Evolutionary conservation across 2,797 vertebrate species (phyloP).

Genomic region (Heterohyrax brucei): DNA sequence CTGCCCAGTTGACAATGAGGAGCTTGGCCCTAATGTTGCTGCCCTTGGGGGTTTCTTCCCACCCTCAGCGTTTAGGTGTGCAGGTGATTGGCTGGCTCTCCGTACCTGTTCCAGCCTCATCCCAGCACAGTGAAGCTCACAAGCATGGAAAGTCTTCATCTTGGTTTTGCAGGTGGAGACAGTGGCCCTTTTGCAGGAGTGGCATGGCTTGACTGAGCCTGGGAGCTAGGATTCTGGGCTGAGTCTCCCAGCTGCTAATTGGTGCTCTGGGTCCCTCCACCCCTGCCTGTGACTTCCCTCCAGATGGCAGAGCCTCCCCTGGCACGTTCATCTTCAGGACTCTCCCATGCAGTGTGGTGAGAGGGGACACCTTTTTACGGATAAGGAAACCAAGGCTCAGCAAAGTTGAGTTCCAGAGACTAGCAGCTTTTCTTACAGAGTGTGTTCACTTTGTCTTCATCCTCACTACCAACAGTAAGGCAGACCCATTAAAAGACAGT

Average conservation of each 20-base stretch:
- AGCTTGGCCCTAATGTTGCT: background rate
- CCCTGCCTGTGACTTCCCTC: background rate
- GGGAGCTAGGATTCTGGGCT: background rate
- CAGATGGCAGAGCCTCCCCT: background rate
- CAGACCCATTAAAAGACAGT: background rate
- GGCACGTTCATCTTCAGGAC: background rate
- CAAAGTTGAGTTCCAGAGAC: background rate
- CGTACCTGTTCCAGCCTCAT: background rate
- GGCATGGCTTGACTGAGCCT: background rate
- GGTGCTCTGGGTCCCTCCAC: background rate
- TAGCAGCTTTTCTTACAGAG: background rate
- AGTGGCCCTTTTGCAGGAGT: background rate
- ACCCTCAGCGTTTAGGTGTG: background rate
- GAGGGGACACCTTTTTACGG: background rate
- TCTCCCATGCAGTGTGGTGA: background rate
- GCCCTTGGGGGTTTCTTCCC: background rate
- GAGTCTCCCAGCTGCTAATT: rapidly evolving
- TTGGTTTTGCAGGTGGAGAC: background rate
- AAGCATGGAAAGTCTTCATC: background rate
- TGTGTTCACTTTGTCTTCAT: background rate
- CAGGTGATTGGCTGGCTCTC: background rate
- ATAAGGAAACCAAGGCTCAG: background rate
- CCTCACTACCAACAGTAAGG: background rate
- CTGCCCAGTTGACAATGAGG: background rate
- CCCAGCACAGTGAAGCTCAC: background rate